A percentile compares a stretch with the other conserved stretches of the same genome.
These are phyloP conservation scores for Tinamus major DNA, from an alignment of 2,797 vertebrate species.

Conservation along the genomic window DNA sequence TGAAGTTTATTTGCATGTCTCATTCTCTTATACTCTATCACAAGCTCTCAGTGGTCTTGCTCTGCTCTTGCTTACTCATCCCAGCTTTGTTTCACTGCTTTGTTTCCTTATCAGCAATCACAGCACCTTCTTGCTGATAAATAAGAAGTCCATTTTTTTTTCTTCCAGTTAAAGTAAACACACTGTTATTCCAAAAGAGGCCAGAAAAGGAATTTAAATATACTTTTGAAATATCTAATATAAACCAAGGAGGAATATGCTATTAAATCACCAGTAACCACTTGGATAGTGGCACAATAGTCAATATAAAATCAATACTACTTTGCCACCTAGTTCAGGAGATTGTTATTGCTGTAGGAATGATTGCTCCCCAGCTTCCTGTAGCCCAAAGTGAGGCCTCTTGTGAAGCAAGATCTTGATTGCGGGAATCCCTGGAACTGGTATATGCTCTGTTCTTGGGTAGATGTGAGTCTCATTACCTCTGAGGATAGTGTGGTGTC, in stretches of 20 bases:
- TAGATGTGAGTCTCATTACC: conserved; percentile 6
- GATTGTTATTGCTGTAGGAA: background rate
- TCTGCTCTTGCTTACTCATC: background rate
- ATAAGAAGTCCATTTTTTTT: background rate
- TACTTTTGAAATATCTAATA: background rate
- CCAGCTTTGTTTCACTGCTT: background rate
- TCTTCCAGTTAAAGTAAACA: background rate
- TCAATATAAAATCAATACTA: background rate
- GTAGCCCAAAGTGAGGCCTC: background rate
- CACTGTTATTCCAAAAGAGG: background rate
- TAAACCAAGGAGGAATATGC: background rate
- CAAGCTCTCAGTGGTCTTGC: background rate
- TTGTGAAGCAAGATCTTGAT: background rate
- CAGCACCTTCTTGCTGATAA: background rate
- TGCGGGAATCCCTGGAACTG: background rate
- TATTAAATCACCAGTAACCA: background rate
- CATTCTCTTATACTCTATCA: background rate
- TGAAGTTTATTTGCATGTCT: background rate
- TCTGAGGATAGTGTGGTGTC: conserved; percentile 31
- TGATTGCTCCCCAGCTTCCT: background rate
- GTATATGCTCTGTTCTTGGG: background rate
- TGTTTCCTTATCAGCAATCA: background rate
- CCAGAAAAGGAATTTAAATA: background rate
- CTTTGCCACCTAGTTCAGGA: background rate
- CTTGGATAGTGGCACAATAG: background rate